Evolutionary conservation across 1,140 invertebrate species (phyloP).

Genomic region (Ganaspis sp.): DNA sequence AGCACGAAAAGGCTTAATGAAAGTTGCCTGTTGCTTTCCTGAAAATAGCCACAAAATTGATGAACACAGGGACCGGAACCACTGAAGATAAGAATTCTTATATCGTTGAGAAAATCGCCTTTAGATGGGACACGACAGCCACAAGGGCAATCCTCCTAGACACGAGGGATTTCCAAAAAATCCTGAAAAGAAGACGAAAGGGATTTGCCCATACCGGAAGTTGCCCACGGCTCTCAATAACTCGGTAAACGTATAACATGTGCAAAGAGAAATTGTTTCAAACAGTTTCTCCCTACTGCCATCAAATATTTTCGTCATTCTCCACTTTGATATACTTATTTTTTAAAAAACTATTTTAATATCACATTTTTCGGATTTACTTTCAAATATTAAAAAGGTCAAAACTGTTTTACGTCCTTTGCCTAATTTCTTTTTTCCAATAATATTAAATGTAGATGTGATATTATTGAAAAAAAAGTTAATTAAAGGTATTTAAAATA

Average conservation of each 20-base stretch:
- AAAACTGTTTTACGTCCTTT: no score
- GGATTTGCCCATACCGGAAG: constrained; percentile 31
- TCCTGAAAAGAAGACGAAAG: constrained; percentile 28
- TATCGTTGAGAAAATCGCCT: background rate
- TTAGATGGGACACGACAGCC: background rate
- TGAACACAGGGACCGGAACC: constrained; percentile 16
- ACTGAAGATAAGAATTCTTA: constrained; percentile 6
- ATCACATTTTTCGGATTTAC: no score
- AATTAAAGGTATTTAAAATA: no score
- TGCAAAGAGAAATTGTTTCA: constrained; percentile 37
- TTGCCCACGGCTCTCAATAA: constrained; percentile 51
- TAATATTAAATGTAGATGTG: no score
- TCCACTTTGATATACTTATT: background rate
- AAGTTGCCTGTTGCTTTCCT: constrained; percentile 68
- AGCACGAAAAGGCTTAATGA: constrained; percentile 68
- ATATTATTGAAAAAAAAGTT: no score
- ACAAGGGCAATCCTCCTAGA: constrained; percentile 12
- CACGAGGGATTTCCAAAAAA: constrained; percentile 10
- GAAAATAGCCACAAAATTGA: constrained; percentile 57
- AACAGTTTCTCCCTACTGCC: background rate
- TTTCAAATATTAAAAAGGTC: no score
- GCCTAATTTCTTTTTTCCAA: no score
- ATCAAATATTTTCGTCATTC: background rate
- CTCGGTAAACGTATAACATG: constrained; percentile 45
- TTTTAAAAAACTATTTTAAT: no score